Base-by-base conservation (phyloP, 1,140 invertebrate genomes). In the Drosophila nebulosa region DNA sequence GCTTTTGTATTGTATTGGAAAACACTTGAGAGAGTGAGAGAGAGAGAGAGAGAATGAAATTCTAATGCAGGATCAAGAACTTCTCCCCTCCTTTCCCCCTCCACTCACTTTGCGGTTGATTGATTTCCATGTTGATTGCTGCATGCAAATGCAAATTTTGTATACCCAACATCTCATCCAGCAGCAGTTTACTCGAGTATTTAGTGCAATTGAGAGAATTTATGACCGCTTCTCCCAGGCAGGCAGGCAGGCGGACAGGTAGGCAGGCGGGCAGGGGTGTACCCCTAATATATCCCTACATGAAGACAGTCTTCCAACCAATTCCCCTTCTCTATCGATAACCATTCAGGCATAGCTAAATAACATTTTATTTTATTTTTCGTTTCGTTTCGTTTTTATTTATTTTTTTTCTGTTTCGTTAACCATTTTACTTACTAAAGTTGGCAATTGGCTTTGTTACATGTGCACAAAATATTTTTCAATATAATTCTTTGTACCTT, bases 61-160 rank as follows among this genome's bases (percentile, higher is more conserved):
- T 53, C 39, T 30, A 51, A 53, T 42, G 42, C 24, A 36, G 21
- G 46, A 52, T n/a, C 36, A 27, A 65, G n/a, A 27, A 56, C 36
- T 50, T 36, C 51, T 22, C 18, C 61, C 52, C 58, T 24, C 4
- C 50, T 26, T 12, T 26, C n/a, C n/a, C n/a, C n/a, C n/a, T n/a
- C n/a, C n/a, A n/a, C n/a, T 60, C 57, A 14, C 27, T 71, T 86
- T 86, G 81, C 68, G 81, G 81, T 85, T 86, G 81, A 86, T 86
- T 86, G 78, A 86, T 81, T 86, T 86, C 64, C 61, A 77, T 85
- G 77, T 84, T 84, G 80, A 84, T 84, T 84, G 80, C 68, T 63
- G 64, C 61, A 83, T 79, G 79, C 72, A 84, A 84, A 84, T 84
- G 68, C 71, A 79, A 71, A 83, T 84, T 84, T 65, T 75, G 62